phyloP scores from a whole-genome alignment of 2,113 vertebrate genomes.

The Ibidorhyncha struthersii region DNA sequence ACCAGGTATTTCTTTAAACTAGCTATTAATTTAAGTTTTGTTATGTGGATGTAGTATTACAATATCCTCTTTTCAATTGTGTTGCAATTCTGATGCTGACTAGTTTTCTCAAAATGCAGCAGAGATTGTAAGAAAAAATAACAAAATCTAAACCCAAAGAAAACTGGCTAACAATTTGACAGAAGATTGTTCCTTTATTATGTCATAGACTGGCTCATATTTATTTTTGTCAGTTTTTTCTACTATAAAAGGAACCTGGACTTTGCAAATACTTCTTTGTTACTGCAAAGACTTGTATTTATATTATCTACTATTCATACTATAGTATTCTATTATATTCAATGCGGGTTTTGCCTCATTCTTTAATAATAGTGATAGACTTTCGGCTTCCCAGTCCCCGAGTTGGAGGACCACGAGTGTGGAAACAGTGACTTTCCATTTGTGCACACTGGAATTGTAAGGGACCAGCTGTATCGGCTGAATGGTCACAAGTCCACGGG shows the following conservation, averaged over 20 bases:
- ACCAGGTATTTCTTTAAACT: not conserved
- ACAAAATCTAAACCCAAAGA: not conserved
- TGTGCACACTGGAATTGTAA: not conserved
- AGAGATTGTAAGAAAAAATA: not conserved
- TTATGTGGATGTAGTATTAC: not conserved
- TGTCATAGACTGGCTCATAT: not conserved
- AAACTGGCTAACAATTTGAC: not conserved
- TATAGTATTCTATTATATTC: not conserved
- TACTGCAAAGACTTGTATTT: not conserved
- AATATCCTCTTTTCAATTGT: constrained; percentile 14
- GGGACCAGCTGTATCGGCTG: not conserved
- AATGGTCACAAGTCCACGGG: not conserved
- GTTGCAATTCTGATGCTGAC: not conserved
- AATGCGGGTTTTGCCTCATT: not conserved
- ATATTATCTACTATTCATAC: not conserved
- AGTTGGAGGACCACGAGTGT: fast-evolving
- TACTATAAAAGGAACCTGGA: not conserved
- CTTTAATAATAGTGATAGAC: not conserved
- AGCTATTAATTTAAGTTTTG: not conserved
- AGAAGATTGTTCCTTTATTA: not conserved
- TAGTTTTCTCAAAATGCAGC: not conserved
- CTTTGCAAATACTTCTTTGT: not conserved
- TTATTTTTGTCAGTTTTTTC: not conserved
- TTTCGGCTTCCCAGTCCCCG: not conserved
- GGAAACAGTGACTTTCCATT: not conserved